These are phyloP conservation scores for Montipora sp. DNA, from an alignment of 64 coral and sea anemone species.

Conservation along the genomic window DNA sequence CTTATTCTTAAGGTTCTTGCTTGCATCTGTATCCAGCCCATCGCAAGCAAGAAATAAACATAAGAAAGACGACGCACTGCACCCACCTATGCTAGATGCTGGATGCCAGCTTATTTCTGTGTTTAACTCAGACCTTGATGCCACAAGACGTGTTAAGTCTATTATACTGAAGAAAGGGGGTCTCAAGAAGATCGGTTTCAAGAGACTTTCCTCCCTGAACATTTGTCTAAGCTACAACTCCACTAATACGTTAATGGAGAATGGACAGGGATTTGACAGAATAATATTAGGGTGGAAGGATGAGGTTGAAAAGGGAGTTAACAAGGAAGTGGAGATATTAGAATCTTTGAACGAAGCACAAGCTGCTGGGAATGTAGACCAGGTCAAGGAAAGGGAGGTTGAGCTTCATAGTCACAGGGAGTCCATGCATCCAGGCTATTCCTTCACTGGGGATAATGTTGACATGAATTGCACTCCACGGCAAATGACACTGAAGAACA, in stretches of 20 bases:
- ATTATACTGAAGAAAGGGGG: constrained; percentile 58
- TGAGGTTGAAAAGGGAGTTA: constrained; percentile 20
- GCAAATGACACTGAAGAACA: constrained; percentile 68
- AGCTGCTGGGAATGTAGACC: neutral
- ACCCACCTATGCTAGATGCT: constrained; percentile 48
- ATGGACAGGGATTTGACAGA: constrained; percentile 40
- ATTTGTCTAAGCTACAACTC: constrained; percentile 21
- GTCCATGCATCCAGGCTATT: constrained; percentile 64
- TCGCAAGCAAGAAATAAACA: constrained; percentile 40
- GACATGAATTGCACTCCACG: too few species aligned
- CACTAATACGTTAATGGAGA: constrained; percentile 52
- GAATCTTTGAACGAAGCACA: neutral
- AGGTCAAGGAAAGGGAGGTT: neutral
- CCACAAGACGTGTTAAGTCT: constrained; percentile 35
- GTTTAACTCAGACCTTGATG: constrained; percentile 35
- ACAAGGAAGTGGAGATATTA: constrained; percentile 25
- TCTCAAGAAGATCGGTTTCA: constrained; percentile 50
- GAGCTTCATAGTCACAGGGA: constrained; percentile 47
- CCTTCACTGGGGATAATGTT: too few species aligned
- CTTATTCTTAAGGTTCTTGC: too few species aligned
- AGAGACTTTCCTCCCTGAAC: constrained; percentile 17
- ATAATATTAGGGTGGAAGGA: constrained; percentile 35
- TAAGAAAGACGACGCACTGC: constrained; percentile 25
- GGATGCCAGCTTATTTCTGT: constrained; percentile 49
- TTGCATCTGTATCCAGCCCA: constrained; percentile 29